phyloP scores from a whole-genome alignment of 2,113 vertebrate genomes.

The Pluvialis apricaria region DNA sequence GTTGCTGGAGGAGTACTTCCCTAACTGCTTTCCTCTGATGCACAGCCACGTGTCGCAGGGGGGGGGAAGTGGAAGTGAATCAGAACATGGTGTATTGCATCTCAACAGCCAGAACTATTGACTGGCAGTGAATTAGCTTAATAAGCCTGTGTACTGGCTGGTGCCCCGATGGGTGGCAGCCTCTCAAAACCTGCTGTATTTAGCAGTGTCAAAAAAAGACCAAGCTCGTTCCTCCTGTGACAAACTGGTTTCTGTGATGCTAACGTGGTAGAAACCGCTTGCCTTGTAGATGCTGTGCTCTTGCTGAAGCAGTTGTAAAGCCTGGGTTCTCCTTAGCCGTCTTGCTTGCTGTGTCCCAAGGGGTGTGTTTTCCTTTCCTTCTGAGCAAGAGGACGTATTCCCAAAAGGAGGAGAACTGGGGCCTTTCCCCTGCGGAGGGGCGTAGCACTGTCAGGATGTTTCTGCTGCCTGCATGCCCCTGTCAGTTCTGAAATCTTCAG shows the following conservation, averaged over 20 bases:
- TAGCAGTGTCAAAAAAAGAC: neutral
- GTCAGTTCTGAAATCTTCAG: neutral
- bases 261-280: rapidly evolving
- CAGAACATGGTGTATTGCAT: neutral
- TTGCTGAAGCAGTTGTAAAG: neutral
- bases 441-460: neutral
- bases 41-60: neutral
- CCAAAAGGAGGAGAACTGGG: neutral
- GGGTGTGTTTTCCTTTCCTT: neutral
- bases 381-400: neutral
- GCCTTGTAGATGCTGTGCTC: rapidly evolving
- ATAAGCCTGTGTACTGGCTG: neutral
- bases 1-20: neutral
- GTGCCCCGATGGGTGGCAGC: neutral
- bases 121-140: neutral
- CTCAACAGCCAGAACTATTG: neutral
- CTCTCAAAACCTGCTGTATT: neutral
- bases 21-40: neutral
- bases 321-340: neutral
- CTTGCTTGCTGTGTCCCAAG: neutral
- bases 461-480: neutral
- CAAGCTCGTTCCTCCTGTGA: neutral
- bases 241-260: rapidly evolving
- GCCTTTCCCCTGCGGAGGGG: neutral
- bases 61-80: neutral